These are phyloP conservation scores for Volucella inflata DNA, from an alignment of 2,888 invertebrate genomes.

Conservation along the genomic window DNA sequence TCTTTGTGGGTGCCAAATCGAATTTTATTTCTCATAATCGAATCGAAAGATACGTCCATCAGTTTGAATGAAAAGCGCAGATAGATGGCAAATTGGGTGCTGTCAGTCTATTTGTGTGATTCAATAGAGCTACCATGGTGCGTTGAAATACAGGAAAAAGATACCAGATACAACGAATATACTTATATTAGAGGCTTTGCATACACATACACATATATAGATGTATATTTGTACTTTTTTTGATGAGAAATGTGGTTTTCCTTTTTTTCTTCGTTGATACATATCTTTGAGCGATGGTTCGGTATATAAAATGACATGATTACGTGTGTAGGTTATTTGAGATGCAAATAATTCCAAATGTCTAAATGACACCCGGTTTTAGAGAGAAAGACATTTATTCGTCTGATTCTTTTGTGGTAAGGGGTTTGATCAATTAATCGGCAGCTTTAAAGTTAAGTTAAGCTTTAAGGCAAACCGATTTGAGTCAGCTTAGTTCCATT, in stretches of 20 bases:
- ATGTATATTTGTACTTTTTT: not conserved
- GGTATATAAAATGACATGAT: not conserved
- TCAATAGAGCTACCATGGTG: conserved; percentile 55
- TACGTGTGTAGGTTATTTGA: conserved; percentile 4
- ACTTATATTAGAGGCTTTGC: too few relatives aligned
- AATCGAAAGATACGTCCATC: conserved; percentile 71
- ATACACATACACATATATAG: too few relatives aligned
- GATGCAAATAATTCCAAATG: conserved; percentile 16
- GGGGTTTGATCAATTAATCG: not conserved
- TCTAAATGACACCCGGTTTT: not conserved
- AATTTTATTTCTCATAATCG: conserved; percentile 71
- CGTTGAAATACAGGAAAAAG: not conserved
- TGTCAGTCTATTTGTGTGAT: conserved; percentile 65
- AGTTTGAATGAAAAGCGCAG: conserved; percentile 68
- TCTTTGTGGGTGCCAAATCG: conserved; percentile 71
- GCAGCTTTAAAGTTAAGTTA: not conserved
- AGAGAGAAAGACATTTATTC: not conserved
- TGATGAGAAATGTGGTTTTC: conserved; percentile 4
- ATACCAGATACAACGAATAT: not conserved
- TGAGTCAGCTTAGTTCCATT: too few relatives aligned
- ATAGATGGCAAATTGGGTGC: conserved; percentile 72
- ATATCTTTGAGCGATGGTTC: not conserved
- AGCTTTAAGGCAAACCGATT: too few relatives aligned
- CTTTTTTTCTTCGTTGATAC: too few relatives aligned
- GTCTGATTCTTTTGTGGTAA: not conserved